These are phyloP conservation scores for Drosophila guanche DNA, from an alignment of 1,140 invertebrate species.

Conservation along the genomic window DNA sequence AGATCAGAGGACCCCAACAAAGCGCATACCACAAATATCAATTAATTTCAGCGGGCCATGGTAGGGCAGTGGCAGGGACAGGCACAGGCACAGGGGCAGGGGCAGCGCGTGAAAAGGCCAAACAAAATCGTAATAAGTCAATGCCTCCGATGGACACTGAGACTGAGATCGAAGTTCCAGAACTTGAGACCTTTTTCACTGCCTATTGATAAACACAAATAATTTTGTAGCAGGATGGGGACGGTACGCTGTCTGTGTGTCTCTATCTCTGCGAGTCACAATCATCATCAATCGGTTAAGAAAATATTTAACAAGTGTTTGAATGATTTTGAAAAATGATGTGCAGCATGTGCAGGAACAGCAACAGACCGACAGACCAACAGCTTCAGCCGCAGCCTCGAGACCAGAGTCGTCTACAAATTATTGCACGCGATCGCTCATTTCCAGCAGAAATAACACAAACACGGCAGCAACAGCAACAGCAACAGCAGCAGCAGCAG, in stretches of 20 bases:
- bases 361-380: constrained; percentile 11
- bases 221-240: constrained; percentile 72
- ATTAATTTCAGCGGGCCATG: constrained; percentile 69
- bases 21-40: constrained; percentile 80
- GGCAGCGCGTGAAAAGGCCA: constrained; percentile 63
- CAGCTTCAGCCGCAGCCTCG: constrained; percentile 11
- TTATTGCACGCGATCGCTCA: constrained; percentile 82
- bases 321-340: constrained; percentile 83
- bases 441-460: constrained; percentile 82
- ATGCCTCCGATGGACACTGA: constrained; percentile 52
- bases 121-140: constrained; percentile 81
- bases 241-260: constrained; percentile 30
- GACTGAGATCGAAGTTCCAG: constrained; percentile 23
- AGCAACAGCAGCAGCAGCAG: constrained; percentile 31
- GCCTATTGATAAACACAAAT: constrained; percentile 81
- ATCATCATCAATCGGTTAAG: constrained; percentile 82
- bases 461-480: constrained; percentile 70
- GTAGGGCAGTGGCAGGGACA: too few relatives aligned
- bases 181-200: constrained; percentile 33
- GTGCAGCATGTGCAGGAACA: constrained; percentile 69
- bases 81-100: too few relatives aligned
- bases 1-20: constrained; percentile 51
- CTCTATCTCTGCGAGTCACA: constrained; percentile 58
- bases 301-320: constrained; percentile 83
- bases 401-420: constrained; percentile 67